These are phyloP conservation scores for Tupiocoris notatus DNA, from an alignment of 2,888 invertebrate species.

Conservation along the genomic window DNA sequence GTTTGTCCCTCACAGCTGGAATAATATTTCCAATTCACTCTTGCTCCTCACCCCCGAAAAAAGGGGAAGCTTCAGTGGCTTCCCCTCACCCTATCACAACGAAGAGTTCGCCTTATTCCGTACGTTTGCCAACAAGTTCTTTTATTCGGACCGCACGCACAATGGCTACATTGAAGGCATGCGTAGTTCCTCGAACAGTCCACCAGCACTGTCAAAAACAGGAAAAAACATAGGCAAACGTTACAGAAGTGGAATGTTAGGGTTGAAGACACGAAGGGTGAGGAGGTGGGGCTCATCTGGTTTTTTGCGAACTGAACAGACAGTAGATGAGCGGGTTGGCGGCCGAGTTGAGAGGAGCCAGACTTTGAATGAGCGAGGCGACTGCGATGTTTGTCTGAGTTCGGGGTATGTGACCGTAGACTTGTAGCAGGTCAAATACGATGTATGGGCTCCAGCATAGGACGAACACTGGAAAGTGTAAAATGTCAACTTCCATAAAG, in stretches of 20 bases:
- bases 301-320: slow-evolving; percentile 61
- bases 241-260: neutral
- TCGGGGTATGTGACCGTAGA: slow-evolving; percentile 76
- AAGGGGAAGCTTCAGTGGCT: no score
- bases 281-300: slow-evolving; percentile 37
- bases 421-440: slow-evolving; percentile 85
- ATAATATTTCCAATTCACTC: neutral
- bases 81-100: neutral
- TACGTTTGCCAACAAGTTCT: neutral
- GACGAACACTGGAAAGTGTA: slow-evolving; percentile 71
- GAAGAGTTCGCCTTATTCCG: neutral
- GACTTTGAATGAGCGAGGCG: slow-evolving; percentile 85
- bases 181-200: no score
- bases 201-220: neutral
- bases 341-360: slow-evolving; percentile 88
- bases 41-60: no score
- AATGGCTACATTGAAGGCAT: no score
- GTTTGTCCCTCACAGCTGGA: neutral
- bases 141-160: neutral
- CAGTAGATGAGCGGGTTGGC: slow-evolving; percentile 94
- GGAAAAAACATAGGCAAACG: neutral
- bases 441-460: slow-evolving; percentile 95
- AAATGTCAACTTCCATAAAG: neutral
- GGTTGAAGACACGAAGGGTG: slow-evolving; percentile 6
- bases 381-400: slow-evolving; percentile 80